phyloP scores from a whole-genome alignment of 2,113 vertebrate genomes.

The Tragelaphus buxtoni region DNA sequence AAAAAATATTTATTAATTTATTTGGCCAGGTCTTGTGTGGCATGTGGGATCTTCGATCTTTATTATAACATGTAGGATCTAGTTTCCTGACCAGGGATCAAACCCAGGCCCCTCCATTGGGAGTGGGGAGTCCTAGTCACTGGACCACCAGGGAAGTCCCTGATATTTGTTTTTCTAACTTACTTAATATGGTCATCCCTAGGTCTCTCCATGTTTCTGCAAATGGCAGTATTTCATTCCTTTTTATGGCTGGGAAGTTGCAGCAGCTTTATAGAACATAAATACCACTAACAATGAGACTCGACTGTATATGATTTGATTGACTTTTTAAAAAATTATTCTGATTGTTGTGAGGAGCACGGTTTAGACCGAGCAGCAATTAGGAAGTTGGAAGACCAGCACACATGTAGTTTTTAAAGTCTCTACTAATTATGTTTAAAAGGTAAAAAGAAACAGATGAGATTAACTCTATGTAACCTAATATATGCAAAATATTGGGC shows the following conservation, averaged over 20 bases:
- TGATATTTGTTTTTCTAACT: neutral
- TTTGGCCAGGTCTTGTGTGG: neutral
- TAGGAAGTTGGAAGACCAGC: neutral
- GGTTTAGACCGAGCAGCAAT: neutral
- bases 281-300: neutral
- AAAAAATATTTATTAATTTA: neutral
- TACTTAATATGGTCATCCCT: neutral
- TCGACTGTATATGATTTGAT: neutral
- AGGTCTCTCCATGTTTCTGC: neutral
- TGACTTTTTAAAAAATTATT: neutral
- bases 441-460: neutral
- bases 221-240: neutral
- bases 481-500: neutral
- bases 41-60: neutral
- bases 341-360: neutral
- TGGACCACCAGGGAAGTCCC: neutral
- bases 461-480: neutral
- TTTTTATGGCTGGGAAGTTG: neutral
- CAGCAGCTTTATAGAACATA: neutral
- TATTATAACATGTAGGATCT: neutral
- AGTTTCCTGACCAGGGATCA: neutral
- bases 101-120: neutral
- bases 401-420: neutral
- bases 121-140: neutral
- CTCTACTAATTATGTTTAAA: neutral